Conservation (phyloP, 2,888 invertebrate genomes). For the Oligia strigilis region DNA sequence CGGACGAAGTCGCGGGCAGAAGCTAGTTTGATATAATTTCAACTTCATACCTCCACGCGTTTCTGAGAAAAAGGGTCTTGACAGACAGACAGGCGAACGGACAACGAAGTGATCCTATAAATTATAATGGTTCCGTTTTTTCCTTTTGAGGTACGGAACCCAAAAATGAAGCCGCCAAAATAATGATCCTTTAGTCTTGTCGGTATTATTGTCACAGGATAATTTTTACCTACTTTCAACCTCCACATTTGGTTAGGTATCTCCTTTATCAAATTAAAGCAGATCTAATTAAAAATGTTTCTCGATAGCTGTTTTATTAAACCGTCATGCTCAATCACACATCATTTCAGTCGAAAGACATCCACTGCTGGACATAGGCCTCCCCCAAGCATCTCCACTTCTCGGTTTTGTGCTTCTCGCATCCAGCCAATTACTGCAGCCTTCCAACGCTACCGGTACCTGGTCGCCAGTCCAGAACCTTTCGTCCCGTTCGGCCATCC, state of each 20-base stretch:
- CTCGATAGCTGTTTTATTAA: not conserved
- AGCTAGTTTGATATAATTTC: too few species aligned
- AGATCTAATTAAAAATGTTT: not conserved
- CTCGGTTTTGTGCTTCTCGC: not conserved
- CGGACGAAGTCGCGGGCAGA: too few species aligned
- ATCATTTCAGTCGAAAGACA: not conserved
- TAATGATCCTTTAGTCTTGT: not conserved
- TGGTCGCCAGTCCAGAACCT: not conserved
- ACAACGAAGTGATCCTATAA: too few species aligned
- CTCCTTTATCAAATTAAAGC: not conserved
- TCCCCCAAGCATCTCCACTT: not conserved
- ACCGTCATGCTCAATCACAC: not conserved
- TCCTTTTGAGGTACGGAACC: too few species aligned
- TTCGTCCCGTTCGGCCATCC: not conserved
- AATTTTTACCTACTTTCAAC: not conserved
- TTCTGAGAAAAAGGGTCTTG: too few species aligned
- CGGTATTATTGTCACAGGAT: not conserved
- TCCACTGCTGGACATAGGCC: not conserved
- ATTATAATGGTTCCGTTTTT: too few species aligned
- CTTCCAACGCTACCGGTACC: not conserved
- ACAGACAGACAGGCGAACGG: too few species aligned
- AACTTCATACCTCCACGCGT: too few species aligned
- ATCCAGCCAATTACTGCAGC: not conserved
- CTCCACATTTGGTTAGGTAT: not conserved
- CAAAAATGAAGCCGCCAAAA: not conserved